phyloP scores from a whole-genome alignment of 2,113 vertebrate species.

The Notarius lentiginosus region DNA sequence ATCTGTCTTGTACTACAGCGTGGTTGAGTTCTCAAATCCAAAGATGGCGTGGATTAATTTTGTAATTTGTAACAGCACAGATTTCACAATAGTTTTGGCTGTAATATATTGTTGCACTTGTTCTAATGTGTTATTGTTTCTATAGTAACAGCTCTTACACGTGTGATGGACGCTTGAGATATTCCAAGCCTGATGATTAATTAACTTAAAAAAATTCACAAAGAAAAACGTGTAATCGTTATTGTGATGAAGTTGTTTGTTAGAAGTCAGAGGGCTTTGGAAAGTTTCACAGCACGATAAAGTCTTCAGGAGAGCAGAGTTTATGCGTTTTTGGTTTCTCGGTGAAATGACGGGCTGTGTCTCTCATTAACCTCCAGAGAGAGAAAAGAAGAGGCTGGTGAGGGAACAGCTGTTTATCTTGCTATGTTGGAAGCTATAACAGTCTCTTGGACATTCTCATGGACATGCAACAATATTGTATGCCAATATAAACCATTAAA shows the following conservation, averaged over 20 bases:
- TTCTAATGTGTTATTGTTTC: not conserved
- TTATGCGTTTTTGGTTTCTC: not conserved
- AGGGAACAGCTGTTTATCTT: not conserved
- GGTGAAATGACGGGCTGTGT: not conserved
- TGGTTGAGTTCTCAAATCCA: not conserved
- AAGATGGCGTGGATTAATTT: not conserved
- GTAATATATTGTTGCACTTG: not conserved
- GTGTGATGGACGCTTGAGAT: not conserved
- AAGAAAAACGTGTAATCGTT: not conserved
- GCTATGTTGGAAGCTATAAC: not conserved
- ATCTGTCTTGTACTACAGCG: not conserved
- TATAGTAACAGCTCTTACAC: not conserved
- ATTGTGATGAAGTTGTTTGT: not conserved
- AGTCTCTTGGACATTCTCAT: not conserved
- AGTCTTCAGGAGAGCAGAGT: not conserved
- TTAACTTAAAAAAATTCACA: not conserved
- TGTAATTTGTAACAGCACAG: not conserved
- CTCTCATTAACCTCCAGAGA: not conserved
- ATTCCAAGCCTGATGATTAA: not conserved
- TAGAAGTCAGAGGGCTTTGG: not conserved
- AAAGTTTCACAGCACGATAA: not conserved
- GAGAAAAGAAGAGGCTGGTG: not conserved
- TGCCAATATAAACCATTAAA: not conserved
- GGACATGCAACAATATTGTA: not conserved
- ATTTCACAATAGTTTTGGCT: not conserved